Base-by-base conservation (phyloP, 2,797 vertebrate genomes). In the Pipistrellus kuhlii region DNA sequence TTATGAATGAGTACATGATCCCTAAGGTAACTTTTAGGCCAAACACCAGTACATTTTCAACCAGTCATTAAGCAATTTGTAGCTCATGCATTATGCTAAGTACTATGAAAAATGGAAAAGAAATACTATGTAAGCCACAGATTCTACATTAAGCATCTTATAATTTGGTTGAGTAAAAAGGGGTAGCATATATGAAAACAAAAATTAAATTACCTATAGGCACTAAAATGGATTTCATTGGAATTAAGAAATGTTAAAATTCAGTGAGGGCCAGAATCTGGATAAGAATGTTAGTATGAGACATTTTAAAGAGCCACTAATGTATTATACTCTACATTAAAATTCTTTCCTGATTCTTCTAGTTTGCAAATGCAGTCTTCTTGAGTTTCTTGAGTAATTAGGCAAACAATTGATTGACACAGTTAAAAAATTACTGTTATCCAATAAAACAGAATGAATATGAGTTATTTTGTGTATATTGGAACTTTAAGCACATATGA, bases 181-280 rank as follows among this genome's bases (percentile, higher is more conserved):
- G 6, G 5, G 7, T 10, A 41, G 25, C 20, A 53, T 64, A 44
- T 38, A 46, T 17, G 9, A 48, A 83, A 86, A 71, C 7, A 32
- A 53, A 59, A 89, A n/a, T 17, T 55, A 48, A 15, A 32, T 68
- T 5, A 35, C 15, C 32, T 27, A 83, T 11, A 12, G 30, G 51
- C n/a, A 66, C 23, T 38, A 27, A 82, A 89, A 35, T 72, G 27
- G 30, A 71, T 10, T 53, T 10, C 15, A 64, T 0, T 46, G 23
- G 91, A 62, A 21, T 80, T 78, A n/a, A 69, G 27, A 73, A 59
- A 89, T 75, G 13, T 75, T 59, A 83, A 71, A 85, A 35, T 68
- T 85, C 55, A 86, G 1, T 62, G 44, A 66, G 3, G 64, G 12
- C n/a, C 27, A 66, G 55, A 77, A 23, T 57, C 23, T 75, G 57